A percentile compares a stretch with the other conserved stretches of the same genome.
phyloP scores from a whole-genome alignment of 2,113 vertebrate species.

The Turnix velox region DNA sequence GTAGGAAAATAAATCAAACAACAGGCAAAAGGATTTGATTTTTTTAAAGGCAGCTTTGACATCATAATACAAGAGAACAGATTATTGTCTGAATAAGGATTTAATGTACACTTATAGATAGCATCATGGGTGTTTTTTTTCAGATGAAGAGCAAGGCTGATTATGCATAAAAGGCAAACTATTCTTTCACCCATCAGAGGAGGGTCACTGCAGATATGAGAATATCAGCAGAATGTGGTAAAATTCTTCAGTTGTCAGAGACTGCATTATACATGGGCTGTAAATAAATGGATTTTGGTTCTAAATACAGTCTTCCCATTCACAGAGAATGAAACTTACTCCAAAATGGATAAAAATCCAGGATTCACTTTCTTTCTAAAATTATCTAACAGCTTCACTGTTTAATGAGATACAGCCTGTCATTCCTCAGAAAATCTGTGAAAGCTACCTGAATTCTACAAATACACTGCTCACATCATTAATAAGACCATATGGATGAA shows the following conservation, averaged over 20 bases:
- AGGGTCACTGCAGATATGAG: slow-evolving; percentile 34
- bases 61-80: background rate
- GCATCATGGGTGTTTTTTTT: background rate
- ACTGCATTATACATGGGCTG: background rate
- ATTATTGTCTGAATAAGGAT: background rate
- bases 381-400: background rate
- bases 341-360: background rate
- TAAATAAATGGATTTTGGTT: slow-evolving; percentile 51
- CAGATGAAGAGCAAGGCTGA: slow-evolving; percentile 16
- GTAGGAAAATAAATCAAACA: slow-evolving; percentile 7
- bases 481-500: background rate
- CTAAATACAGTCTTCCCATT: slow-evolving; percentile 57
- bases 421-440: background rate
- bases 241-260: slow-evolving; percentile 25
- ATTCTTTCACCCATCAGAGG: slow-evolving; percentile 23
- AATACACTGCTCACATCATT: background rate
- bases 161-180: slow-evolving; percentile 51
- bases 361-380: slow-evolving; percentile 23
- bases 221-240: background rate
- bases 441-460: background rate
- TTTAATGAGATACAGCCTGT: background rate
- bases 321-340: slow-evolving; percentile 54
- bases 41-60: background rate
- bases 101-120: background rate
- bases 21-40: background rate